A percentile compares a stretch with the other conserved stretches of the same genome.
phyloP scores from a whole-genome alignment of 2,797 vertebrate genomes.

The Muscicapa comitata region DNA sequence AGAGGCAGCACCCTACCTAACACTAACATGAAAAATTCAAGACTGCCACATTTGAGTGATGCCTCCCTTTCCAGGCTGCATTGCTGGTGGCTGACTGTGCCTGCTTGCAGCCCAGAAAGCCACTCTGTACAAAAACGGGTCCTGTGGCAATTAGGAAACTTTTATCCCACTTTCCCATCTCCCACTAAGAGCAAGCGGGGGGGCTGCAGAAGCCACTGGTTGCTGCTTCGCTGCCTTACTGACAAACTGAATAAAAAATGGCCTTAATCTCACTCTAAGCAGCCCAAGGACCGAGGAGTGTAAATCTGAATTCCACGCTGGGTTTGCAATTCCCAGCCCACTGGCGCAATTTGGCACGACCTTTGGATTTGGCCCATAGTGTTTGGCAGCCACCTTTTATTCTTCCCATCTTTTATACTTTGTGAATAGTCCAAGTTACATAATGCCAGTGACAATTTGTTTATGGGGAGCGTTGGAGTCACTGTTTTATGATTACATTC shows the following conservation, averaged over 20 bases:
- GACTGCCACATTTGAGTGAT: neutral
- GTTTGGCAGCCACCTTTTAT: slow-evolving; percentile 44
- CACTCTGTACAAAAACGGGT: rapidly evolving
- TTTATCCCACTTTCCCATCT: neutral
- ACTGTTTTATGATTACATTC: slow-evolving; percentile 58
- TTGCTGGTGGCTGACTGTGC: neutral
- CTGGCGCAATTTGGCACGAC: neutral
- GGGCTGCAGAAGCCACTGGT: neutral
- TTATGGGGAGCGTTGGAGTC: slow-evolving; percentile 52
- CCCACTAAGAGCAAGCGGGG: neutral
- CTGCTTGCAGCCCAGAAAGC: neutral
- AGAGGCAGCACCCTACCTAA: neutral
- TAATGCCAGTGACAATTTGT: slow-evolving; percentile 57
- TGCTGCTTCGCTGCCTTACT: neutral
- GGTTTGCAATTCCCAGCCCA: neutral
- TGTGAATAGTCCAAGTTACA: slow-evolving; percentile 47
- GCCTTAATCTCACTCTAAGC: neutral
- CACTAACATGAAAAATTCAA: neutral
- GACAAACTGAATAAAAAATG: neutral
- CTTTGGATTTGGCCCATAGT: neutral
- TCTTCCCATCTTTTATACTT: slow-evolving; percentile 32
- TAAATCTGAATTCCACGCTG: slow-evolving; percentile 7
- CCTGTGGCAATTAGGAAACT: neutral
- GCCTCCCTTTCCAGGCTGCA: neutral
- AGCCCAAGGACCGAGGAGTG: neutral